Conservation (phyloP, 2,113 vertebrate genomes). For the Pimephales promelas region DNA sequence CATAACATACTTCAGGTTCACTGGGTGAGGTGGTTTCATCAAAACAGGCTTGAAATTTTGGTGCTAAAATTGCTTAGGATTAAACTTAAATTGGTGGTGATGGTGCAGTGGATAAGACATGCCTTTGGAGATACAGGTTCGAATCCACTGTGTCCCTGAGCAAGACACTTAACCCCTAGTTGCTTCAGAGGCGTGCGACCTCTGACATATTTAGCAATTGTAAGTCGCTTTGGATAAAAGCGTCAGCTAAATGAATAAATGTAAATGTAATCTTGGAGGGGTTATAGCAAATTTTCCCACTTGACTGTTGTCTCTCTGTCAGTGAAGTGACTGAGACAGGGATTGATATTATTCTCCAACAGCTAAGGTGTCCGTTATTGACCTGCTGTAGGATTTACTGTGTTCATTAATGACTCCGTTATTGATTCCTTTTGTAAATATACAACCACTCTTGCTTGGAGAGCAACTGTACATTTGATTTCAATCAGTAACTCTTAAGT, state of each 20-base stretch:
- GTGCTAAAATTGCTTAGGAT: neutral
- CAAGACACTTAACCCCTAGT: no score
- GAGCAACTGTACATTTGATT: slow-evolving; percentile 63
- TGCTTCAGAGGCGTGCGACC: no score
- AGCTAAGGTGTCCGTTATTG: slow-evolving; percentile 57
- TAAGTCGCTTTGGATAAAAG: no score
- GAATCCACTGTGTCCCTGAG: no score
- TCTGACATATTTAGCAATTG: no score
- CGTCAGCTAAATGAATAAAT: no score
- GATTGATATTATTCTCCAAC: slow-evolving; percentile 61
- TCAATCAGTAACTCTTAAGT: slow-evolving; percentile 58
- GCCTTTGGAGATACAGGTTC: no score
- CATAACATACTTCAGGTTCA: slow-evolving; percentile 15
- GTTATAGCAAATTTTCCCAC: neutral
- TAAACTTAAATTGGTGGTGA: no score
- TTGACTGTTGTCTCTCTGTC: neutral
- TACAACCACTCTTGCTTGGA: slow-evolving; percentile 42
- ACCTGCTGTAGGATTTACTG: slow-evolving; percentile 62
- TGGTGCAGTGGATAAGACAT: no score
- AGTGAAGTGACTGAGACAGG: neutral
- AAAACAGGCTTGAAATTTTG: slow-evolving; percentile 20
- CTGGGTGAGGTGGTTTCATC: neutral
- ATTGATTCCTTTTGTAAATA: slow-evolving; percentile 58
- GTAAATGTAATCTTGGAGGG: neutral
- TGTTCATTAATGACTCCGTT: slow-evolving; percentile 68